Evolutionary conservation across 2,797 vertebrate species (phyloP), one percentile per base, ranked within the genome.

Genomic region (Anabacerthia variegaticeps): DNA sequence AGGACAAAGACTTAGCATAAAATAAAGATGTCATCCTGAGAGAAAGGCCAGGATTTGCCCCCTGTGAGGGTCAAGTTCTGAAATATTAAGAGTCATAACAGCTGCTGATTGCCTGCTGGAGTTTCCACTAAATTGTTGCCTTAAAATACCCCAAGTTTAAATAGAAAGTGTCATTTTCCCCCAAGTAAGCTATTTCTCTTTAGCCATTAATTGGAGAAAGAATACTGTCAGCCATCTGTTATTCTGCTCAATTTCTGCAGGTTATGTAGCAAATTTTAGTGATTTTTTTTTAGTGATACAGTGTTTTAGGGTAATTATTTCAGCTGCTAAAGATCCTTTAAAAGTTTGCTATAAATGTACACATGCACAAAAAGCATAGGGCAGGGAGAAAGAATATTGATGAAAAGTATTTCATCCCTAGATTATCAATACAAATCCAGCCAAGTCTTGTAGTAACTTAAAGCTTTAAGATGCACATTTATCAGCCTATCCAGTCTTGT

Each of bases 131-230:
- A 92, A 63, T 84, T 81, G 43, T 74, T 93, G 32, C 71, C 52
- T 93, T 88, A 73, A 88, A 96, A 86, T 81, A 63, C 67, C 76
- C 22, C 4, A 30, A 32, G 37, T 88, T 95, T 81, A 93, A 96
- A 92, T 93, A 34, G 55, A 90, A 92, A 89, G 43, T 90, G 79
- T 92, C 27, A 61, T 93, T 95, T 96, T 71, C 39, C 67, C 66
- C 59, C 52, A 79, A 72, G 80, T 88, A 86, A 81, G 52, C 73
- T 82, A 63, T 88, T 96, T 87, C 77, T 94, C 76, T 93, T 90
- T 74, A 87, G 67, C 56, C 27, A 65, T 95, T 96, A 96, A 92
- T 87, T 90, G 91, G 28, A 90, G 71, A 69, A 75, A 88, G 61
- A 84, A 67, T 58, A 85, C 77, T 71, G 59, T 58, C 56, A 94